Conservation (phyloP, 1,140 invertebrate genomes). For the Octopus sinensis region DNA sequence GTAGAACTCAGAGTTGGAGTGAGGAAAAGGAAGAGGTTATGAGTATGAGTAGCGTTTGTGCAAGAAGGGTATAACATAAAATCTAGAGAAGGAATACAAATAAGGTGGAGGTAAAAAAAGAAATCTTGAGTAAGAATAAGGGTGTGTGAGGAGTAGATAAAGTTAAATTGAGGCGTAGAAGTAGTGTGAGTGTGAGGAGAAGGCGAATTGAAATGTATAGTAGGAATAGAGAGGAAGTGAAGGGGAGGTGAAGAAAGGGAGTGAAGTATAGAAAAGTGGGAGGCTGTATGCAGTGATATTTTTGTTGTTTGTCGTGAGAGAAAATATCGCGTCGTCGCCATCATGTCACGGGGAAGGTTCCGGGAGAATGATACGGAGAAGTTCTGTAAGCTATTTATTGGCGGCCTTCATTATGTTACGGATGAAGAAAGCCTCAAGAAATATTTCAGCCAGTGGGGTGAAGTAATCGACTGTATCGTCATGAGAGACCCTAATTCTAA, state of each 20-base stretch:
- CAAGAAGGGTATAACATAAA: no score
- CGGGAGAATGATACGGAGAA: conserved; percentile 34
- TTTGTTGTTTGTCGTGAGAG: no score
- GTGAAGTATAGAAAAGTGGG: not conserved
- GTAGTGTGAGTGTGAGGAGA: not conserved
- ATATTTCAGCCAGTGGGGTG: conserved; percentile 95
- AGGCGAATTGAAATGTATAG: not conserved
- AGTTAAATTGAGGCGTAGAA: no score
- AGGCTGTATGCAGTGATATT: no score
- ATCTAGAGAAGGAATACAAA: no score
- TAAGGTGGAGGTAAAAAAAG: no score
- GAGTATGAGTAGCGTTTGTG: no score
- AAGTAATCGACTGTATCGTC: conserved; percentile 94
- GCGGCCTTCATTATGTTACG: conserved; percentile 91
- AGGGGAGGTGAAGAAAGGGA: not conserved
- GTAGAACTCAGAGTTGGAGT: no score
- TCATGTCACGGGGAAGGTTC: conserved; percentile 10
- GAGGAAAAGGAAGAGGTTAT: no score
- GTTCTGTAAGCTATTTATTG: conserved; percentile 58
- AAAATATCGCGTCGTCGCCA: not conserved
- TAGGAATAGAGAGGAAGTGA: not conserved
- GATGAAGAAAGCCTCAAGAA: conserved; percentile 90
- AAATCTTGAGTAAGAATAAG: no score
- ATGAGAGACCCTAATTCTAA: conserved; percentile 96
- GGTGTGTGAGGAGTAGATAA: no score